Evolutionary conservation across 2,797 vertebrate species (phyloP), one percentile per base, ranked within the genome.

Genomic region (Argyrosomus regius): DNA sequence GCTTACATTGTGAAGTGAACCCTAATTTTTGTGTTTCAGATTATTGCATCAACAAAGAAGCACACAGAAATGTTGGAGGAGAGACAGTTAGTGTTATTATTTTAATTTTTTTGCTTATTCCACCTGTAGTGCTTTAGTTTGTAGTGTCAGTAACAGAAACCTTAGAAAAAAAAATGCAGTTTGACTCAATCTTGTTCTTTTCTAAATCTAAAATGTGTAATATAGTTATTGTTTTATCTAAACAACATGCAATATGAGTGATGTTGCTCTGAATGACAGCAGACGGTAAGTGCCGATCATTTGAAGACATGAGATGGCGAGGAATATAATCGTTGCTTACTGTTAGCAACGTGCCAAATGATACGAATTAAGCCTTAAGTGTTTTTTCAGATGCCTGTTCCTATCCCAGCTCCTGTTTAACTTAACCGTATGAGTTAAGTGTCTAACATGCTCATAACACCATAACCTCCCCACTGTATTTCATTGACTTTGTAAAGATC

Each of bases 351-450:
- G 64, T 84, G 83, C 81, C 91, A 91, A 90, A 87, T 82, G 67
- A 88, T 79, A 86, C 59, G 77, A 89, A 91, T 78, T 46, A 88
- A 90, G 94, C 93, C 92, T 94, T 95, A 94, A 94, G 83, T 88
- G 85, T 93, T 22, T 89, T 77, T 86, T 73, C 73, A 74, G 75
- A 88, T 0, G 50, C 89, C 81, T 84, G 73, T 78, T 88, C 77
- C 77, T 72, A 35, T 65, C 71, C 76, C 81, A 80, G 80, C 80
- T 86, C 61, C 28, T 69, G 60, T 81, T 53, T 45, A 4, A 74
- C 77, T 80, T 79, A 10, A 60, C 35, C 53, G 57, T 75, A 64
- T 68, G 66, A 83, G 69, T 28, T 81, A 74, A 78, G 31, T 67
- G 54, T 88, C 49, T 81, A 54, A 82, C 70, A 65, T 72, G 68